phyloP scores from a whole-genome alignment of 2,888 invertebrate genomes.

The Cotesia congregata region DNA sequence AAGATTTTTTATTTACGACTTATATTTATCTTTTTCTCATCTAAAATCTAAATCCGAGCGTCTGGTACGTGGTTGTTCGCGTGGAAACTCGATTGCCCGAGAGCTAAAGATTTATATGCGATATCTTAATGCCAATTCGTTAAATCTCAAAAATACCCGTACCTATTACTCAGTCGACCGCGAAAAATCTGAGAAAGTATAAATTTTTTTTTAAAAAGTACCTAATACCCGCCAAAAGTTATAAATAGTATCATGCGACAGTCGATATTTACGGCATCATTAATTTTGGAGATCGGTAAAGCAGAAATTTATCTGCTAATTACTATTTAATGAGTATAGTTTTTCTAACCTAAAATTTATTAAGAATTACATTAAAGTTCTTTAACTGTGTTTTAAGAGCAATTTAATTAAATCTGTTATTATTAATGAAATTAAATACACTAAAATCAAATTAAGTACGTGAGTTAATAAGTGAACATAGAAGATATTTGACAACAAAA shows the following conservation, averaged over 20 bases:
- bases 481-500: too few relatives aligned
- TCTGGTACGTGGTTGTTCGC: constrained; percentile 22
- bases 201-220: background rate
- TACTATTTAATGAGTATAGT: too few relatives aligned
- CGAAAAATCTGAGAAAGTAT: background rate
- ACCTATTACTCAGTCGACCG: background rate
- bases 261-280: background rate
- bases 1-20: constrained; percentile 18
- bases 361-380: too few relatives aligned
- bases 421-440: too few relatives aligned
- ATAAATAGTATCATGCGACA: background rate
- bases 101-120: constrained; percentile 29
- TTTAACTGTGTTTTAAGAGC: too few relatives aligned
- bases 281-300: background rate
- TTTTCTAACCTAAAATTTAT: too few relatives aligned
- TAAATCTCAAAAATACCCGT: background rate
- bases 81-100: constrained; percentile 37
- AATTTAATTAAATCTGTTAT: too few relatives aligned
- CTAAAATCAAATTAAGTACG: too few relatives aligned
- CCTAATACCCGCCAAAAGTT: background rate
- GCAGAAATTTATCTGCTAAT: background rate
- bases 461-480: too few relatives aligned
- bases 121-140: constrained; percentile 31
- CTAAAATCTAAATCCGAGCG: constrained; percentile 21
- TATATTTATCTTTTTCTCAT: constrained; percentile 15